Evolutionary conservation across 2,888 invertebrate genomes (phyloP), one percentile per base, ranked within the genome.

Genomic region (Tinea semifulvella): DNA sequence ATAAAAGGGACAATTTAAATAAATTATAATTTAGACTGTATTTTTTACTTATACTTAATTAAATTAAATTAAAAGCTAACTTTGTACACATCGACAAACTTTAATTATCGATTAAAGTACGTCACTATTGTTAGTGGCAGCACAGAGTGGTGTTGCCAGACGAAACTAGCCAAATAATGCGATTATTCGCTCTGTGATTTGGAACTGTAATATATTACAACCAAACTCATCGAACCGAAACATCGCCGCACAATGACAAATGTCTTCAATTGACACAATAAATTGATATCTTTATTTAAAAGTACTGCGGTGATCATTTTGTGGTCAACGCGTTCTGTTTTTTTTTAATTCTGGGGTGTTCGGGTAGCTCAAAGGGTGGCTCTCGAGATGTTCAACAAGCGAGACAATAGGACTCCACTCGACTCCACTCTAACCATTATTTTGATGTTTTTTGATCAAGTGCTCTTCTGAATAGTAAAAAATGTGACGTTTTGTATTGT

Each of bases 91-190:
- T 35, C 35, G 13, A 35, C 14, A 14, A 35, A 35, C n/a, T 5
- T 14, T 13, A 35, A 2, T 11, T 11, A 42, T 25, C 42, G 42
- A 20, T 11, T 18, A 17, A 10, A 20, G 13, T 13, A 42, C 42
- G 25, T 17, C 27, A 26, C 43, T 18, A 26, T 26, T 10, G 3
- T n/a, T 8, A 42, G 11, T 42, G 2, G 8, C 19, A 42, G 8
- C 6, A 7, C 16, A 43, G 35, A n/a, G n/a, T 28, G 43, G 43
- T 31, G 43, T 11, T 16, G 19, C n/a, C 18, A 31, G 42, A 48
- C 49, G 43, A 60, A 62, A 60, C 61, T 65, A 60, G 60, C 63
- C 58, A 60, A 58, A 65, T 69, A 70, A 71, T 68, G 53, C 63
- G 67, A 69, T 70, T 68, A 68, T 53, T 54, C 58, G 67, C 62